Conservation (phyloP, 2,888 invertebrate genomes). For the Glyphotaelius pellucidus region DNA sequence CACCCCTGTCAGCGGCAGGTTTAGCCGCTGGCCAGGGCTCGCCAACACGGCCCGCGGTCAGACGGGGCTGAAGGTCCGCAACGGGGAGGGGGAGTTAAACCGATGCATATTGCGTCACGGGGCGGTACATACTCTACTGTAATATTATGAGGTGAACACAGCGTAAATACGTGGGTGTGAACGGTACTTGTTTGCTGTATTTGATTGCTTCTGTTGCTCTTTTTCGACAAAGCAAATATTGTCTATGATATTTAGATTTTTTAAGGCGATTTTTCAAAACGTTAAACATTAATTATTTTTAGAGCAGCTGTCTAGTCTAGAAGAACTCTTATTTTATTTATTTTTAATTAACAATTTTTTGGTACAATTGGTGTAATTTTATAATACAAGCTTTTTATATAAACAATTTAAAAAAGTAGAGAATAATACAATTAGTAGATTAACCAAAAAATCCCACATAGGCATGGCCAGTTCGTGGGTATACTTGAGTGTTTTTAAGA, state of each 20-base stretch:
- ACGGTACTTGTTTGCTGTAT: neutral
- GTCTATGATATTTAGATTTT: neutral
- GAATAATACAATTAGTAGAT: no score
- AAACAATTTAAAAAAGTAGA: no score
- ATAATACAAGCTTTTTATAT: no score
- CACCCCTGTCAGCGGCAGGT: conserved; percentile 1
- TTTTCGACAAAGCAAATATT: neutral
- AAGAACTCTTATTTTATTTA: no score
- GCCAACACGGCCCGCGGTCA: neutral
- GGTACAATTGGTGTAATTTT: no score
- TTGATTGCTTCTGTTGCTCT: neutral
- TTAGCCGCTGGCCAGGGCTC: neutral
- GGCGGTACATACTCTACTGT: neutral
- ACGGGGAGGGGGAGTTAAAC: neutral
- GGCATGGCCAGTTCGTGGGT: no score
- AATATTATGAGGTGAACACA: neutral
- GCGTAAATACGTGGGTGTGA: neutral
- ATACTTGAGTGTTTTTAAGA: no score
- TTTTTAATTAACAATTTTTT: no score
- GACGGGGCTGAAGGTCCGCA: neutral
- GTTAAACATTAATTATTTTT: neutral
- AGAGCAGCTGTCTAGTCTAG: neutral
- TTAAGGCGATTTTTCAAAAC: neutral
- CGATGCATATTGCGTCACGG: neutral
- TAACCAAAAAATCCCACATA: no score